Conservation (phyloP, 2,113 vertebrate genomes). For the Gymnogyps californianus region DNA sequence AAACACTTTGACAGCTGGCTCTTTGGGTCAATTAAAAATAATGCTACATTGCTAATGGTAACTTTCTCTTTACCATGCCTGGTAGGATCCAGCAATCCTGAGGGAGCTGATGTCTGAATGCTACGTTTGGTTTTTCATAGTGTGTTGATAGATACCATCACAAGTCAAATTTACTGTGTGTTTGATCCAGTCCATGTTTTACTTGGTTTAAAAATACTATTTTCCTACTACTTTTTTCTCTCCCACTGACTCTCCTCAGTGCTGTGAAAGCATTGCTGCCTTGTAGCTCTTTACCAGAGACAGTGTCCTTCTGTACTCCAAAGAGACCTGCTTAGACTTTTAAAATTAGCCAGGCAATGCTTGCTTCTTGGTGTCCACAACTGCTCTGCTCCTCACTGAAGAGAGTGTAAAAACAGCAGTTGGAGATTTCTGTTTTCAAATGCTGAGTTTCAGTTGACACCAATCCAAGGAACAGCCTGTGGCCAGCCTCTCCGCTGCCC, state of each 20-base stretch:
- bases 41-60: neutral
- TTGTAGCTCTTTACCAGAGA: neutral
- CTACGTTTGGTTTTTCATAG: fast-evolving
- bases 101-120: neutral
- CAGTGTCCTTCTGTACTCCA: neutral
- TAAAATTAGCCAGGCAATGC: neutral
- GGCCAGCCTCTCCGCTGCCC: neutral
- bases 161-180: neutral
- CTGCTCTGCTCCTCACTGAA: neutral
- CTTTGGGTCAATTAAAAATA: slow-evolving; percentile 45
- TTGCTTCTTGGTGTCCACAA: neutral
- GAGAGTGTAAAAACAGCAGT: neutral
- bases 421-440: neutral
- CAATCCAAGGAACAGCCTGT: neutral
- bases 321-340: neutral
- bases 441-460: neutral
- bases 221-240: neutral
- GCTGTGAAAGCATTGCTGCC: neutral
- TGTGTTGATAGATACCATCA: neutral
- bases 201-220: neutral
- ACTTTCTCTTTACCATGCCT: neutral
- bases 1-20: slow-evolving; percentile 11
- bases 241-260: neutral
- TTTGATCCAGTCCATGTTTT: neutral
- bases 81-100: neutral